Evolutionary conservation across 1,140 invertebrate species (phyloP), one percentile per base, ranked within the genome.

Genomic region (Bombus waltoni): DNA sequence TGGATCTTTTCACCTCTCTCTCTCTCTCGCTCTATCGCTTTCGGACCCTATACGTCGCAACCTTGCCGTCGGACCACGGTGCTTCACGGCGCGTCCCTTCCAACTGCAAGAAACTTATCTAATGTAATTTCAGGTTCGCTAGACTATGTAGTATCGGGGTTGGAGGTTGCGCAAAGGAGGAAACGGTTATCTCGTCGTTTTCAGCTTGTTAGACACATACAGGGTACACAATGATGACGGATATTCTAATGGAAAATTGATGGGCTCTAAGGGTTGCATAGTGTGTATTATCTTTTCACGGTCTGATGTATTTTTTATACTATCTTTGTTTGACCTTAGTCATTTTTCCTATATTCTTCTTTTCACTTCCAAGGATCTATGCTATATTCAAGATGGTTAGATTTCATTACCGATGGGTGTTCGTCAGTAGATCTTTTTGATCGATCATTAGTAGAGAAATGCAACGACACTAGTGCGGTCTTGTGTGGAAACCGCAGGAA

Each of bases 1-100:
- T 86, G 85, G 80, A 89, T 89, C 88, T 87, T 89, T 89, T 72
- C 75, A 83, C 40, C 40, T 8, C 59, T 8, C 40, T 25, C 77
- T 53, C 65, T 5, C 38, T n/a, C 28, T 35, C 35, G 0, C 59
- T n/a, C 68, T n/a, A 1, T 22, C 25, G 13, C n/a, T 25, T 8
- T 5, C 10, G 40, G 38, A 8, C 5, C 35, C 4, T 59, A 22
- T 15, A 25, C 4, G 81, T 68, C 73, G 18, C 81, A 76, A 53
- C 72, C 81, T n/a, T 25, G 44, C 44, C 1, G 4, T 38, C 0
- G 74, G 11, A 28, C 28, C 11, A 35, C 66, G 40, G 72, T 72
- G 76, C 42, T 82, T 75, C 81, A 53, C 40, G 22, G 42, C 57
- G 53, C 28, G 68, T 80, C 18, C 35, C 81, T 35, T 9, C 35